Evolutionary conservation across 2,888 invertebrate species (phyloP).

Genomic region (Phyllotreta striolata): DNA sequence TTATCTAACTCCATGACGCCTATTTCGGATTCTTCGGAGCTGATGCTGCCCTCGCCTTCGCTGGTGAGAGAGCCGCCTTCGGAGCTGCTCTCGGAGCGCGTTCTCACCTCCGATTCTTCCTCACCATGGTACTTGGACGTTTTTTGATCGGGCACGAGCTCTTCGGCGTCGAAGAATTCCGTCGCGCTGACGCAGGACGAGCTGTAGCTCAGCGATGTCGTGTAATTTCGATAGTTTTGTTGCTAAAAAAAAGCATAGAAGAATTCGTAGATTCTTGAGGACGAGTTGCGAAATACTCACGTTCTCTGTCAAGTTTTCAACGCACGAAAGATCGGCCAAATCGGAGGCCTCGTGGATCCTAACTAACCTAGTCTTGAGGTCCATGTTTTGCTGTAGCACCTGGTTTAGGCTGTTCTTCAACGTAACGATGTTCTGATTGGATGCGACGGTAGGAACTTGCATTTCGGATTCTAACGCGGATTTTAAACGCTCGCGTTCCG

Average conservation of each 20-base stretch:
- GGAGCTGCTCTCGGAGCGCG: slow-evolving; percentile 72
- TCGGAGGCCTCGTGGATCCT: slow-evolving; percentile 72
- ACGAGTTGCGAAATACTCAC: slow-evolving; percentile 52
- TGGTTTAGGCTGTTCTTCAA: slow-evolving; percentile 69
- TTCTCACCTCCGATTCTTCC: slow-evolving; percentile 57
- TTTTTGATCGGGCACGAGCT: slow-evolving; percentile 58
- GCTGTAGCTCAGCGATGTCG: slow-evolving; percentile 75
- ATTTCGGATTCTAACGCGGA: slow-evolving; percentile 66
- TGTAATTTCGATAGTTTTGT: slow-evolving; percentile 63
- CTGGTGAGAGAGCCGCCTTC: slow-evolving; percentile 75
- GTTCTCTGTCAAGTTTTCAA: slow-evolving; percentile 66
- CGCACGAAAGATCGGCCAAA: slow-evolving; percentile 67
- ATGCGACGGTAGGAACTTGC: slow-evolving; percentile 51
- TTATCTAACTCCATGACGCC: slow-evolving; percentile 62
- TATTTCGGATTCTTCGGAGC: slow-evolving; percentile 65
- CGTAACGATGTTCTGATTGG: slow-evolving; percentile 63
- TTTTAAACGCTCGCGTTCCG: slow-evolving; percentile 71
- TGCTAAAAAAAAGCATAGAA: slow-evolving; percentile 16
- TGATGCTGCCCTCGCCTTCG: slow-evolving; percentile 73
- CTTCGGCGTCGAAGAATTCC: slow-evolving; percentile 85
- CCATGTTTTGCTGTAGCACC: slow-evolving; percentile 78
- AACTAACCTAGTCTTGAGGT: slow-evolving; percentile 70
- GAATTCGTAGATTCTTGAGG: background rate
- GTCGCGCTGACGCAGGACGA: slow-evolving; percentile 79
- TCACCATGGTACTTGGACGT: slow-evolving; percentile 41